phyloP scores from a whole-genome alignment of 2,113 vertebrate genomes.

The Sorex araneus region DNA sequence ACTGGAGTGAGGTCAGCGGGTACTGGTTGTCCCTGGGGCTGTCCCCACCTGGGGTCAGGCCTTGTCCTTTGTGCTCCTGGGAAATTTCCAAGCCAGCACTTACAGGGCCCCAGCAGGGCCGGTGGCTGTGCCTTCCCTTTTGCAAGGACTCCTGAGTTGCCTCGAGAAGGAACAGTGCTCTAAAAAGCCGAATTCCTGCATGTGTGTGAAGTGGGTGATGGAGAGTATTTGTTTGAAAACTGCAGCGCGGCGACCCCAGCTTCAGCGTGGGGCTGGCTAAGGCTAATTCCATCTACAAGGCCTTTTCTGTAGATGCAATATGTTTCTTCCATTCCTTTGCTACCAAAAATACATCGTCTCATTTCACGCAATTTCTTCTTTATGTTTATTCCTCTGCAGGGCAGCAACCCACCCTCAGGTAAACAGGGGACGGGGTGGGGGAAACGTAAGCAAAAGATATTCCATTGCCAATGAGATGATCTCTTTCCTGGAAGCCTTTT shows the following conservation, averaged over 20 bases:
- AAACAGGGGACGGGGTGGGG: conserved; percentile 1
- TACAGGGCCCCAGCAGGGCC: not conserved
- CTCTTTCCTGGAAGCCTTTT: conserved; percentile 69
- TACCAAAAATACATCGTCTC: conserved; percentile 78
- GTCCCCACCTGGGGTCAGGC: not conserved
- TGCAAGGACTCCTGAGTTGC: conserved; percentile 57
- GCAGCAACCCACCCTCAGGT: conserved; percentile 58
- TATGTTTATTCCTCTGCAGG: conserved; percentile 74
- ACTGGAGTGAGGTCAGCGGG: too few species aligned
- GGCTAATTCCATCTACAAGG: conserved; percentile 69
- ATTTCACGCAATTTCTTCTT: conserved; percentile 76
- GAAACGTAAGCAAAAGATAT: conserved; percentile 7
- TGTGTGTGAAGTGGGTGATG: conserved; percentile 42
- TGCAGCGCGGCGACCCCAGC: conserved; percentile 64
- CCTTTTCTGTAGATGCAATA: conserved; percentile 32
- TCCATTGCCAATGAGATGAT: conserved; percentile 63
- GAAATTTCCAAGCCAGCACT: not conserved
- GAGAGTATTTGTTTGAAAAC: conserved; percentile 69
- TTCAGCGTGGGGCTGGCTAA: conserved; percentile 64
- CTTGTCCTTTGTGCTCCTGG: not conserved
- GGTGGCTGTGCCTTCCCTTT: conserved; percentile 57
- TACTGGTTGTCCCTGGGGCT: too few species aligned
- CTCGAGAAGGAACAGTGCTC: conserved; percentile 69
- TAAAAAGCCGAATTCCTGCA: conserved; percentile 69
- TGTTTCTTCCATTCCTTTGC: conserved; percentile 65